Evolutionary conservation across 2,113 vertebrate genomes (phyloP).

Genomic region (Sylvia atricapilla): DNA sequence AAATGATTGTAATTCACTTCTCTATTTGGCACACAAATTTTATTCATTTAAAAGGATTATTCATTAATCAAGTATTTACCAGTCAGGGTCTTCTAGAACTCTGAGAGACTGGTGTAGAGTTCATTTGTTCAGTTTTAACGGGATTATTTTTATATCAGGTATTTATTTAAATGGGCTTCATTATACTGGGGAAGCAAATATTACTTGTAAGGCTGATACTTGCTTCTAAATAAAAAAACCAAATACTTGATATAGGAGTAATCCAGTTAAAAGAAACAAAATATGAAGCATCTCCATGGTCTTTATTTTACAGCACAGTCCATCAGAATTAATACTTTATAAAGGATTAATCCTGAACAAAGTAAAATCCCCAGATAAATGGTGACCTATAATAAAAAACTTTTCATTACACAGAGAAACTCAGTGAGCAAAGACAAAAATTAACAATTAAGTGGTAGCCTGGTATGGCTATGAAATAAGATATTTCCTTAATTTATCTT

Average conservation of each 20-base stretch:
- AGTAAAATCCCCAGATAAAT: constrained; percentile 70
- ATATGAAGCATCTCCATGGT: constrained; percentile 31
- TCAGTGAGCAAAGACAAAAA: constrained; percentile 30
- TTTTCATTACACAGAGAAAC: constrained; percentile 21
- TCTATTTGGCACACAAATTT: constrained; percentile 60
- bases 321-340: constrained; percentile 66
- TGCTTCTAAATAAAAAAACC: constrained; percentile 57
- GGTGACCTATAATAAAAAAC: constrained; percentile 44
- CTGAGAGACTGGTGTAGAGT: constrained; percentile 31
- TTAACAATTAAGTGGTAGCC: not conserved
- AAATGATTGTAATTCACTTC: constrained; percentile 51
- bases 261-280: constrained; percentile 71
- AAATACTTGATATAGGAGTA: constrained; percentile 66
- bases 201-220: constrained; percentile 62
- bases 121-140: constrained; percentile 62
- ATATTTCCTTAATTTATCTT: not conserved
- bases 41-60: constrained; percentile 71
- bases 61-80: constrained; percentile 73
- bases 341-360: constrained; percentile 70
- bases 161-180: constrained; percentile 71
- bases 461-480: not conserved
- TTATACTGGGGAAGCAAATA: constrained; percentile 43
- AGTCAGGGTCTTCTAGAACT: constrained; percentile 48
- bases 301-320: constrained; percentile 53
- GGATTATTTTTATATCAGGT: constrained; percentile 72